A percentile compares a stretch with the other conserved stretches of the same genome.
phyloP scores from a whole-genome alignment of 2,888 invertebrate species.

The Acanthococcus lagerstroemiae region DNA sequence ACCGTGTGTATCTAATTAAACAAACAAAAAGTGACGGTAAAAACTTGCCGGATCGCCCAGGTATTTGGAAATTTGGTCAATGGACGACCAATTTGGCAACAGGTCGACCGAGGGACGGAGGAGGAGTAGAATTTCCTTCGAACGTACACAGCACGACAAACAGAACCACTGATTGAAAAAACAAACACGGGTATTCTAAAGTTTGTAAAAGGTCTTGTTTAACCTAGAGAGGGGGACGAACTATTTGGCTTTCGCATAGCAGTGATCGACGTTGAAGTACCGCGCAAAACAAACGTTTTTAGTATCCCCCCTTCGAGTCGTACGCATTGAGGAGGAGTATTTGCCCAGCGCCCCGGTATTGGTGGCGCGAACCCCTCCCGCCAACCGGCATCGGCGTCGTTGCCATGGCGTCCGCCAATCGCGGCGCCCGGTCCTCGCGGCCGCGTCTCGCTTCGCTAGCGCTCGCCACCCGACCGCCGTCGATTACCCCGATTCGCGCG shows the following conservation, averaged over 20 bases:
- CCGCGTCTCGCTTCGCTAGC: not conserved
- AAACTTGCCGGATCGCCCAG: constrained; percentile 3
- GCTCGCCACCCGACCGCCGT: not conserved
- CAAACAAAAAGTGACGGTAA: constrained; percentile 4
- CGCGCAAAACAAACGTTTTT: constrained; percentile 11
- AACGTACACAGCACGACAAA: constrained; percentile 31
- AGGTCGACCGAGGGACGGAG: constrained; percentile 33
- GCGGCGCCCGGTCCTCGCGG: not conserved
- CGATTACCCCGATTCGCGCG: constrained; percentile 3
- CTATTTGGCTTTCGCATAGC: constrained; percentile 38
- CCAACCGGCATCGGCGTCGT: not conserved
- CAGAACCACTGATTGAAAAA: constrained; percentile 48
- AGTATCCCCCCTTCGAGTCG: not conserved
- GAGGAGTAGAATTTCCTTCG: constrained; percentile 19
- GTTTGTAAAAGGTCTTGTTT: constrained; percentile 36
- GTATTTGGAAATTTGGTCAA: constrained; percentile 26
- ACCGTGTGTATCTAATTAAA: constrained; percentile 1
- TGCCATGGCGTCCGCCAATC: constrained; percentile 11
- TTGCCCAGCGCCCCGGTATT: not conserved
- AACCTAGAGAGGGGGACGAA: constrained; percentile 39
- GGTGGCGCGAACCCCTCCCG: not conserved
- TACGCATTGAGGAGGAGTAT: not conserved
- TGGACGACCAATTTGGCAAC: constrained; percentile 35
- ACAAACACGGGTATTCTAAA: constrained; percentile 43
- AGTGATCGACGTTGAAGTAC: constrained; percentile 17